Conservation (phyloP, 2,113 vertebrate species). For the Callipepla squamata region DNA sequence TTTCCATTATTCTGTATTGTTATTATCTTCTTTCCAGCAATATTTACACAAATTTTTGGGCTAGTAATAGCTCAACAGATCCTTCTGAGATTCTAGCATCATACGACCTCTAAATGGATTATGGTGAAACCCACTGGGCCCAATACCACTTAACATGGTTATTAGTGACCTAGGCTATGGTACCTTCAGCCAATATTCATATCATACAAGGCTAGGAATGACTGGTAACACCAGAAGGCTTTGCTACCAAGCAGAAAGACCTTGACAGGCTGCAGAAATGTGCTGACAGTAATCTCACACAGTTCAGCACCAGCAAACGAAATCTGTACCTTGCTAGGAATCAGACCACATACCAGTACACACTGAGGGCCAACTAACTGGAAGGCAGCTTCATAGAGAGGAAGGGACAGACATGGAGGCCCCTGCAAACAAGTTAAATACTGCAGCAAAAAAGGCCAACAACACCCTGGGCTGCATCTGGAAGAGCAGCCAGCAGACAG, state of each 20-base stretch:
- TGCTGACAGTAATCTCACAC: background rate
- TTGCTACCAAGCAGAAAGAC: background rate
- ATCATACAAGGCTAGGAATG: background rate
- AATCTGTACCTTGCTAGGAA: background rate
- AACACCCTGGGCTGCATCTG: fast-evolving
- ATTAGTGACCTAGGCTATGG: background rate
- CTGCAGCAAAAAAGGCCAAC: background rate
- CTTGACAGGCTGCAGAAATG: background rate
- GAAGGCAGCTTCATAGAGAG: background rate
- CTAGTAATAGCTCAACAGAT: background rate
- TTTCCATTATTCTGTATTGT: background rate
- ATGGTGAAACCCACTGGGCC: fast-evolving
- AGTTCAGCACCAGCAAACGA: background rate
- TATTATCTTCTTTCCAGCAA: background rate
- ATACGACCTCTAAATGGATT: background rate
- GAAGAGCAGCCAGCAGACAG: background rate
- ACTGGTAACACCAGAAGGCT: background rate
- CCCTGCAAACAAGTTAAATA: background rate
- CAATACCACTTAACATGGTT: background rate
- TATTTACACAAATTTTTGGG: background rate
- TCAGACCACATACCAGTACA: background rate
- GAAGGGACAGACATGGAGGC: background rate
- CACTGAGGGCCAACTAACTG: background rate
- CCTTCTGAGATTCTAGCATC: background rate
- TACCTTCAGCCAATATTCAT: background rate